Evolutionary conservation across 2,113 vertebrate genomes (phyloP), one percentile per base, ranked within the genome.

Genomic region (Ailuropoda melanoleuca): DNA sequence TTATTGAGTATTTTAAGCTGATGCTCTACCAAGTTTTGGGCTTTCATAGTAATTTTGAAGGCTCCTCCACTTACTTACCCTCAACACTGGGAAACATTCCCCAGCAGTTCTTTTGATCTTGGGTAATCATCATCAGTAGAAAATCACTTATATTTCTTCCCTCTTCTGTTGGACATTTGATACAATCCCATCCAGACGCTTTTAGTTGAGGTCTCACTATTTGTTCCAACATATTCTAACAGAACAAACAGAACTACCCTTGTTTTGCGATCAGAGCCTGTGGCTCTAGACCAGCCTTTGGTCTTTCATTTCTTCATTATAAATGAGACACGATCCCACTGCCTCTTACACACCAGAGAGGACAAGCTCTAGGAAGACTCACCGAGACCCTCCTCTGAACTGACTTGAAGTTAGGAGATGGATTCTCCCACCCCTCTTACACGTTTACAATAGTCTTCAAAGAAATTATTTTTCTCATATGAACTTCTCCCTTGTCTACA

Each of bases 31-130:
- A 90, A 53, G 62, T 37, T 31, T 55, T 13, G 26, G 62, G 4
- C 29, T 55, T 64, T 55, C 12, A 46, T 15, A 72, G 17, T 62
- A 55, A 43, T 78, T 90, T 78, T 72, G n/a, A 70, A 80, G 0
- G 31, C 15, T 31, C 17, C 3, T 46, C 26, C 29, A 53, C 17
- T 21, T 31, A 14, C 0, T 0, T 34, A 17, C 0, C 0, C 9
- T 90, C 53, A 86, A 46, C 6, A 46, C 2, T 37, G 18, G 23
- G 18, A 87, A 39, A 55, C 23, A 37, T 13, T 31, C 9, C 62
- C 29, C 60, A 37, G 70, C 4, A 55, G 24, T 62, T 80, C 6
- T 46, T 62, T 31, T 53, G n/a, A 15, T 72, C 8, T 39, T 68
- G 55, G 31, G 23, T 58, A 46, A 48, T 29, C 3, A 39, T 55